Evolutionary conservation across 2,888 invertebrate species (phyloP).

Genomic region (Amitus sp.): DNA sequence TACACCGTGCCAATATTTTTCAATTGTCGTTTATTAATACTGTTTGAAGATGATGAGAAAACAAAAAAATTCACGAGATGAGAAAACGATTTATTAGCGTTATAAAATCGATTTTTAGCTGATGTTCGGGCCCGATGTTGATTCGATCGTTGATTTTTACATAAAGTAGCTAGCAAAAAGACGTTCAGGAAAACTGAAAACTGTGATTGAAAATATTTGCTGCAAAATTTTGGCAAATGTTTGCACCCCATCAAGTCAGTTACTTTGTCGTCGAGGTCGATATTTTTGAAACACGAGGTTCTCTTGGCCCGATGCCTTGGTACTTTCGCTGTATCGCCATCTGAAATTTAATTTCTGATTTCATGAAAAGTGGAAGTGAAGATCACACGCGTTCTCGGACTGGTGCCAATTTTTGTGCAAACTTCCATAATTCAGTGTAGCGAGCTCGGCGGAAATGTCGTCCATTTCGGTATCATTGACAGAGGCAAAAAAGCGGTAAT

Average conservation of each 20-base stretch:
- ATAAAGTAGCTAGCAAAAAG: too few species aligned
- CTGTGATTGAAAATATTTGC: constrained; percentile 4
- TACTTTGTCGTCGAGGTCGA: constrained; percentile 24
- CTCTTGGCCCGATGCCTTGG: constrained; percentile 48
- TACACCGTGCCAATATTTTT: too few species aligned
- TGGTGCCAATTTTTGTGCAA: constrained; percentile 32
- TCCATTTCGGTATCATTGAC: not conserved
- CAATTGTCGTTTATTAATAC: too few species aligned
- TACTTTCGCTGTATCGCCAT: constrained; percentile 19
- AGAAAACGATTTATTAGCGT: too few species aligned
- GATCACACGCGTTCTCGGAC: constrained; percentile 33
- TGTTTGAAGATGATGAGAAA: too few species aligned
- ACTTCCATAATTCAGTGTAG: not conserved
- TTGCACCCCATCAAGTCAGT: constrained; percentile 6
- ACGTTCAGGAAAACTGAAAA: too few species aligned
- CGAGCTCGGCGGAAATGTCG: not conserved
- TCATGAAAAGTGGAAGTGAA: constrained; percentile 40
- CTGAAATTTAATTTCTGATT: constrained; percentile 40
- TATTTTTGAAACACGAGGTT: constrained; percentile 20
- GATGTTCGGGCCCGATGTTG: too few species aligned
- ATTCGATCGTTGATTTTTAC: too few species aligned
- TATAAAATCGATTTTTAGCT: too few species aligned
- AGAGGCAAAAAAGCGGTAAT: not conserved
- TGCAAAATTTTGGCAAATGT: constrained; percentile 13
- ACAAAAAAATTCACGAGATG: too few species aligned